Percentiles rank a stretch among this genome's conserved stretches.
Evolutionary conservation across 2,113 vertebrate species (phyloP).

Genomic region (Malurus cyaneus): DNA sequence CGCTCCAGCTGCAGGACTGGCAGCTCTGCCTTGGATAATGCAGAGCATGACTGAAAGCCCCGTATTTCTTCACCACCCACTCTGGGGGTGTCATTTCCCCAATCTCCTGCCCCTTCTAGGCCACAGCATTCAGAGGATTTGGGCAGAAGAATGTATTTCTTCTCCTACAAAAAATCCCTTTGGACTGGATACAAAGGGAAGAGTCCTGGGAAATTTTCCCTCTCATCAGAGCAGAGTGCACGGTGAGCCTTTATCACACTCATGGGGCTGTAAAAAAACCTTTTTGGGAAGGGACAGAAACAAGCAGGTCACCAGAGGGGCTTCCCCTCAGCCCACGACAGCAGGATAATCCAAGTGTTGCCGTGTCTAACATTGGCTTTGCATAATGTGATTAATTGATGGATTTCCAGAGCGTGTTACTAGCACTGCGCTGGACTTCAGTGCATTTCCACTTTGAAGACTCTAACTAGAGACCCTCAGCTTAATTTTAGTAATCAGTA

Average conservation of each 20-base stretch:
- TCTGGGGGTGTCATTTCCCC: background rate
- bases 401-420: background rate
- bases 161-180: background rate
- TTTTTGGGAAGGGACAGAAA: background rate
- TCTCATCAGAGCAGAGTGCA: background rate
- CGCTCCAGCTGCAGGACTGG: background rate
- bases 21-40: background rate
- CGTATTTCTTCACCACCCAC: background rate
- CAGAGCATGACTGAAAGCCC: background rate
- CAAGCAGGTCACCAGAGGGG: background rate
- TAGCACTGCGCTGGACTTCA: background rate
- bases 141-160: background rate
- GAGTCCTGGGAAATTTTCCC: background rate
- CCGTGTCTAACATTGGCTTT: background rate
- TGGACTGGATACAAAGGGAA: background rate
- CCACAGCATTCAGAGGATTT: background rate
- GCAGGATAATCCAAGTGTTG: background rate
- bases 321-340: background rate
- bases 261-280: background rate
- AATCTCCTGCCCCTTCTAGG: background rate
- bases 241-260: background rate
- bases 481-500: background rate
- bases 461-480: background rate
- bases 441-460: background rate
- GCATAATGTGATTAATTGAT: conserved; percentile 34